phyloP scores from a whole-genome alignment of 2,888 invertebrate genomes.

The Yponomeuta cagnagella region DNA sequence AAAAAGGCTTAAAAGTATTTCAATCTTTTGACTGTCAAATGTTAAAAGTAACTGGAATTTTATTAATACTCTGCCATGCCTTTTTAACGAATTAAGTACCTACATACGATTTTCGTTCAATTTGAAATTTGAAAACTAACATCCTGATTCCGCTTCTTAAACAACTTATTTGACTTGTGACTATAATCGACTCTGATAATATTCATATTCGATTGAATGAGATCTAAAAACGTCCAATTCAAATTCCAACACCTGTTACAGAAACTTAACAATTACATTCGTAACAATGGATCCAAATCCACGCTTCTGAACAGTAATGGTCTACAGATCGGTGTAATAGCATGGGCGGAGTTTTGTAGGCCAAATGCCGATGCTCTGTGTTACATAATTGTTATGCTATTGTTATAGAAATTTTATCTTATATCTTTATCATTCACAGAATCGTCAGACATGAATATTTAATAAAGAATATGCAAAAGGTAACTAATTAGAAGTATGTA shows the following conservation, averaged over 20 bases:
- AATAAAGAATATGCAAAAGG: not conserved
- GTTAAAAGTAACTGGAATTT: too few relatives aligned
- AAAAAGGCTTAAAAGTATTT: too few relatives aligned
- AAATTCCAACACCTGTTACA: not conserved
- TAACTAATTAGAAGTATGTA: too few relatives aligned
- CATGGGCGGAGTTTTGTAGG: not conserved
- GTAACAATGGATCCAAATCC: conserved; percentile 1
- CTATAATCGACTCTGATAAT: too few relatives aligned
- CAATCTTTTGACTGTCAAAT: too few relatives aligned
- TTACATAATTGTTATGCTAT: conserved; percentile 19
- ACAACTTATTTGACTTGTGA: too few relatives aligned
- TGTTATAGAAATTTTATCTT: not conserved
- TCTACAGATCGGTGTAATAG: not conserved
- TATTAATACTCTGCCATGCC: too few relatives aligned
- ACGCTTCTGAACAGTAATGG: conserved; percentile 4
- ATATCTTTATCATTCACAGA: not conserved
- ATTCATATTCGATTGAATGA: too few relatives aligned
- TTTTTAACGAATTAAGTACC: too few relatives aligned
- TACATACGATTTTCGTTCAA: too few relatives aligned
- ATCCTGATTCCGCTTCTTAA: too few relatives aligned
- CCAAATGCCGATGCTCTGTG: not conserved
- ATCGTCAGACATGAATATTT: not conserved
- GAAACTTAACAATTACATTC: not conserved
- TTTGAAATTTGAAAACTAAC: too few relatives aligned
- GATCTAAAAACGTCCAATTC: not conserved